Evolutionary conservation across 2,113 vertebrate genomes (phyloP).

Genomic region (Xerus inauris): DNA sequence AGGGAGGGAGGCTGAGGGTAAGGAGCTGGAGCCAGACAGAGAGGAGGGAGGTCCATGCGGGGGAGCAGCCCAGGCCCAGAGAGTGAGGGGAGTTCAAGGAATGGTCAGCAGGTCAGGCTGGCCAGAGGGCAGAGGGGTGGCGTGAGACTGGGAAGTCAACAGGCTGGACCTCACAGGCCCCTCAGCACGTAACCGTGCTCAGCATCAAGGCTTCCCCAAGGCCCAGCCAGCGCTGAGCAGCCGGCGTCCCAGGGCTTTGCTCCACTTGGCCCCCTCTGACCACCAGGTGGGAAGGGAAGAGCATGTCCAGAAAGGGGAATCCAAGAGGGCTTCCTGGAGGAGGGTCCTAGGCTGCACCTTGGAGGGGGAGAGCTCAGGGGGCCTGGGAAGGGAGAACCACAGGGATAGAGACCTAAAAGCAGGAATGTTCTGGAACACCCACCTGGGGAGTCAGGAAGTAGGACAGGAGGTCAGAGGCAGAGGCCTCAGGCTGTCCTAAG

Average conservation of each 20-base stretch:
- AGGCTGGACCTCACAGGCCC: neutral
- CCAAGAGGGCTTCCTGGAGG: neutral
- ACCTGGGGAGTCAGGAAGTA: neutral
- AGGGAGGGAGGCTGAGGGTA: neutral
- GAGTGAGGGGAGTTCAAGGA: neutral
- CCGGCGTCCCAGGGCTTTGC: neutral
- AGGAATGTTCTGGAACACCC: neutral
- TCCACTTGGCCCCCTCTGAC: neutral
- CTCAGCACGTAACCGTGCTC: accelerated
- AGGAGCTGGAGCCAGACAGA: neutral
- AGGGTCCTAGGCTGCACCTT: too few species aligned
- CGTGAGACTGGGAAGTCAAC: neutral
- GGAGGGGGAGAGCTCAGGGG: neutral
- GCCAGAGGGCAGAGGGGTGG: neutral
- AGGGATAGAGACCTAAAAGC: neutral
- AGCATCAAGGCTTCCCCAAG: neutral
- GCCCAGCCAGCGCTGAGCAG: neutral
- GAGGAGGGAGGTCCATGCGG: too few species aligned
- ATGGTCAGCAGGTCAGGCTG: neutral
- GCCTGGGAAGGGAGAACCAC: neutral
- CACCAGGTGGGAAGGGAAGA: neutral
- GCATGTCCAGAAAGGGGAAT: neutral
- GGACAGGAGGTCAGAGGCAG: neutral
- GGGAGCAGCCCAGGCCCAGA: neutral
- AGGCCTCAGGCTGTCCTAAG: neutral